Percentiles rank a stretch among this genome's conserved stretches.
phyloP scores from a whole-genome alignment of 2,113 vertebrate genomes.

The Lucifuga dentata region DNA sequence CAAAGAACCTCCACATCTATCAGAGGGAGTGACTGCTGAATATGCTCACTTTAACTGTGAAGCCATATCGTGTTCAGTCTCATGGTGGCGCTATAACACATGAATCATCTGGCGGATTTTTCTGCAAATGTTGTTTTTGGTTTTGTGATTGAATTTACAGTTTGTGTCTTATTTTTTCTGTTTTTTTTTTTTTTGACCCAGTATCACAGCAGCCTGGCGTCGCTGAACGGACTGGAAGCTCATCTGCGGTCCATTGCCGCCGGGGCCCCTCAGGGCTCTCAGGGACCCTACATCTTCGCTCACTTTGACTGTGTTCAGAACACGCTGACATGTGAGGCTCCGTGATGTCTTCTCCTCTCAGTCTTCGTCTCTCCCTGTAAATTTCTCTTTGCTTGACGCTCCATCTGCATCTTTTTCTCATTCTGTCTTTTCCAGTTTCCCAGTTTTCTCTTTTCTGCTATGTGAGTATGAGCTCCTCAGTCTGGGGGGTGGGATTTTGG shows the following conservation, averaged over 20 bases:
- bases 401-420: background rate
- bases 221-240: slow-evolving; percentile 95
- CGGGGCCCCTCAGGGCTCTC: slow-evolving; percentile 37
- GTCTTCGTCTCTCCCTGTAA: background rate
- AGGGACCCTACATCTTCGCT: slow-evolving; percentile 85
- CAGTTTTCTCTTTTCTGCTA: slow-evolving; percentile 36
- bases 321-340: slow-evolving; percentile 84
- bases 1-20: too few species aligned
- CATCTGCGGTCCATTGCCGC: slow-evolving; percentile 88
- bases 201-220: slow-evolving; percentile 95
- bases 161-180: too few species aligned
- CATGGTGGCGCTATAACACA: too few species aligned
- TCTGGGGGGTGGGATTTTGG: background rate
- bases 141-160: slow-evolving; percentile 17
- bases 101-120: too few species aligned
- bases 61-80: too few species aligned
- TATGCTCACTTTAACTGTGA: too few species aligned
- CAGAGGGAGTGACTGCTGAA: too few species aligned
- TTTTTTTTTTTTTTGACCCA: too few species aligned
- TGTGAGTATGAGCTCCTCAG: slow-evolving; percentile 18
- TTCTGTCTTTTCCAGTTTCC: slow-evolving; percentile 25
- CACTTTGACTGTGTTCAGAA: slow-evolving; percentile 92
- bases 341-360: background rate
- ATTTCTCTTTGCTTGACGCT: slow-evolving; percentile 3
- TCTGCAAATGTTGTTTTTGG: too few species aligned